phyloP scores from a whole-genome alignment of 2,888 invertebrate species.

The Hecatera dysodea region DNA sequence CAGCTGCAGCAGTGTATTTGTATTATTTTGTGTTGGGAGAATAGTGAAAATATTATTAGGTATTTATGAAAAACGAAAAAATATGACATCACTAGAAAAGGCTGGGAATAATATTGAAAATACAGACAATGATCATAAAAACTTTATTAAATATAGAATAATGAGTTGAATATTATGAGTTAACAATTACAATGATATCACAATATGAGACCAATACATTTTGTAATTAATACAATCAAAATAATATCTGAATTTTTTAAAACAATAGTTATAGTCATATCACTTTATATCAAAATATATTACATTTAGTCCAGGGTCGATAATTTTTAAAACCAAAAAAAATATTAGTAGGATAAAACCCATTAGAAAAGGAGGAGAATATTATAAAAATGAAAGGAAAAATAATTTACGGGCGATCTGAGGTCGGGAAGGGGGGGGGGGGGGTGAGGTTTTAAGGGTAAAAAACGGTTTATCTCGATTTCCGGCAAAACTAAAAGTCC shows the following conservation, averaged over 20 bases:
- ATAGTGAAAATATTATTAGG: not conserved
- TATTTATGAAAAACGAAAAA: not conserved
- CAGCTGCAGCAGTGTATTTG: conserved; percentile 55
- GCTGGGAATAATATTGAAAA: conserved; percentile 7
- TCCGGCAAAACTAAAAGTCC: no score
- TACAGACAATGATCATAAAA: conserved; percentile 20
- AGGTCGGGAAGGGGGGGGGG: no score
- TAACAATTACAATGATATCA: conserved; percentile 78
- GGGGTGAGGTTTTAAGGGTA: no score
- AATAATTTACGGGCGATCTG: no score
- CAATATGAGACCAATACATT: conserved; percentile 85
- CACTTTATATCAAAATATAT: conserved; percentile 58
- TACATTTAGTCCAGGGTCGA: no score
- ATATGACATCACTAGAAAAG: not conserved
- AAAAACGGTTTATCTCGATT: no score
- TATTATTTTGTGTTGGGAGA: conserved; percentile 34
- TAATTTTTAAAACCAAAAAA: no score
- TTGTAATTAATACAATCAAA: conserved; percentile 65
- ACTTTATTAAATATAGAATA: conserved; percentile 53
- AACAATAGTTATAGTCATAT: conserved; percentile 36
- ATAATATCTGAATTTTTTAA: conserved; percentile 41
- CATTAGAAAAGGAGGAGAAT: no score
- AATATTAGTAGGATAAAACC: no score
- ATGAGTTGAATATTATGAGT: conserved; percentile 56
- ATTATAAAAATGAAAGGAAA: no score